These are phyloP conservation scores for Hyles euphorbiae DNA, from an alignment of 1,140 invertebrate species.

Conservation along the genomic window DNA sequence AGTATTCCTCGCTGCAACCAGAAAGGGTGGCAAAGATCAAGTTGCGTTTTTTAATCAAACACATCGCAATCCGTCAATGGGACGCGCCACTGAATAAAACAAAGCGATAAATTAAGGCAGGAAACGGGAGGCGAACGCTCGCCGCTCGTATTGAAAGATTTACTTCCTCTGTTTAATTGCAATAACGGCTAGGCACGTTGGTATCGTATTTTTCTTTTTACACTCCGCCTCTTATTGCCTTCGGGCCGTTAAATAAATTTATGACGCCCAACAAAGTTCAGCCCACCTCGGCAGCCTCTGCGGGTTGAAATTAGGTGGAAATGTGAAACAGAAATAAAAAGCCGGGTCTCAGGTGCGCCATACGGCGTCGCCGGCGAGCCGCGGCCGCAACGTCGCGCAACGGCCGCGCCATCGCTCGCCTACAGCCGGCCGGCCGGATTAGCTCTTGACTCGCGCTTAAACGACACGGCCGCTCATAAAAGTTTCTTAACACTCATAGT, in stretches of 20 bases:
- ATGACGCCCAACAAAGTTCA: conserved; percentile 73
- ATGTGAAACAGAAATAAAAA: conserved; percentile 66
- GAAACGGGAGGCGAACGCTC: conserved; percentile 64
- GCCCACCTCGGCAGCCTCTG: conserved; percentile 57
- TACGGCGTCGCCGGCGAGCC: conserved; percentile 18
- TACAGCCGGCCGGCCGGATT: conserved; percentile 44
- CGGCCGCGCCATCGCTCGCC: not conserved
- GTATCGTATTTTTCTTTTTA: conserved; percentile 76
- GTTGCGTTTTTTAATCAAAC: conserved; percentile 70
- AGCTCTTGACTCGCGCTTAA: conserved; percentile 64
- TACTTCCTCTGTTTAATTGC: conserved; percentile 76
- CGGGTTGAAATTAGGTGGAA: conserved; percentile 66
- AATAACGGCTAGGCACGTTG: conserved; percentile 75
- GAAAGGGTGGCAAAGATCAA: conserved; percentile 42
- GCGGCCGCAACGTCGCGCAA: conserved; percentile 1
- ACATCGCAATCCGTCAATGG: conserved; percentile 70
- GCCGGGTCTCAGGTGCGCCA: conserved; percentile 59
- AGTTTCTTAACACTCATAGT: conserved; percentile 69
- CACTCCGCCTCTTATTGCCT: conserved; percentile 74
- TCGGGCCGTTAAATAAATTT: conserved; percentile 74
- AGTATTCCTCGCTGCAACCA: conserved; percentile 25
- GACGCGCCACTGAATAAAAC: conserved; percentile 66
- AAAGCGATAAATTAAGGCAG: conserved; percentile 72
- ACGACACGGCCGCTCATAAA: conserved; percentile 65
- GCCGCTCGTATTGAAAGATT: conserved; percentile 74